Evolutionary conservation across 2,113 vertebrate species (phyloP).

Genomic region (Noctilio leporinus): DNA sequence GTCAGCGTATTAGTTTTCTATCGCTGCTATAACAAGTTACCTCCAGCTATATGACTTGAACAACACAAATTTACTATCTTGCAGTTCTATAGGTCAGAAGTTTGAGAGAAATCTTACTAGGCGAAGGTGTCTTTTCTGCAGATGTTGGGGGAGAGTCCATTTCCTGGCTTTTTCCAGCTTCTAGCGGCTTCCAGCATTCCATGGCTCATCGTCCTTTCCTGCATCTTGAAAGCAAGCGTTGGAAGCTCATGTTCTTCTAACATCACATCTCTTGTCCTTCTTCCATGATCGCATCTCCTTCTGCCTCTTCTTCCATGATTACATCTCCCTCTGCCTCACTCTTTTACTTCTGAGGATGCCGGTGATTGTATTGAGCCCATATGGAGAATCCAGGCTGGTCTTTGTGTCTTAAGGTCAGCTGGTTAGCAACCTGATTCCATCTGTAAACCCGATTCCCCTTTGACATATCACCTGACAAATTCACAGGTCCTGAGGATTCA

Average conservation of each 20-base stretch:
- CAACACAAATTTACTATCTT: background rate
- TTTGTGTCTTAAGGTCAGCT: background rate
- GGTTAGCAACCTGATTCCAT: background rate
- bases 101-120: background rate
- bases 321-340: background rate
- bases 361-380: background rate
- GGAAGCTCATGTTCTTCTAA: background rate
- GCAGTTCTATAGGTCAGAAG: background rate
- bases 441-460: background rate
- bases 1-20: background rate
- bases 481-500: background rate
- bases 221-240: background rate
- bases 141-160: background rate
- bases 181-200: background rate
- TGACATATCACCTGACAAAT: background rate
- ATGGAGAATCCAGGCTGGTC: background rate
- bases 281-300: background rate
- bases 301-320: no score
- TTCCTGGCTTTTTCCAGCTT: background rate
- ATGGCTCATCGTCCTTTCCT: background rate
- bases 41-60: background rate
- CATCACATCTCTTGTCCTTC: no score
- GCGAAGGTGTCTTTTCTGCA: background rate
- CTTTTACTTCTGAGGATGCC: background rate
- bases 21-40: background rate